phyloP scores from a whole-genome alignment of 2,797 vertebrate species.

The Girardinus metallicus region DNA sequence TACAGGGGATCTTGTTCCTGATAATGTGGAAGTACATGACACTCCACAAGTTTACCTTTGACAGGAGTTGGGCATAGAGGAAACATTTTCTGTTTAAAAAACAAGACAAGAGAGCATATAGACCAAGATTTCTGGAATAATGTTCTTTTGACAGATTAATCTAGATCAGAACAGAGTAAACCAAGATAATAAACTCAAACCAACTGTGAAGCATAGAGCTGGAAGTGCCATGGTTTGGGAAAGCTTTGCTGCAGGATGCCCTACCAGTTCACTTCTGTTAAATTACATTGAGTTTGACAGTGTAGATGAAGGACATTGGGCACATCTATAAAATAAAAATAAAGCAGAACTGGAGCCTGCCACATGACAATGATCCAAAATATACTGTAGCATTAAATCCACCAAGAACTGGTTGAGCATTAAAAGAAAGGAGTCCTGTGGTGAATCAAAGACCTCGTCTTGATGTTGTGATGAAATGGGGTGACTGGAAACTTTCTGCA shows the following conservation, averaged over 20 bases:
- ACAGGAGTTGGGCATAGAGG: background rate
- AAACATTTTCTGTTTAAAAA: background rate
- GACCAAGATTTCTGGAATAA: background rate
- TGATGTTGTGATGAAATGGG: background rate
- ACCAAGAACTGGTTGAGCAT: background rate
- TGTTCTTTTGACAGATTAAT: background rate
- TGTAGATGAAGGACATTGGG: background rate
- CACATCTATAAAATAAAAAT: background rate
- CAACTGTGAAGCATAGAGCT: background rate
- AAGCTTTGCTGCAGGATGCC: background rate
- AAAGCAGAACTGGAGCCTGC: background rate
- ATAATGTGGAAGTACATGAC: background rate
- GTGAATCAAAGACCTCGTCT: background rate
- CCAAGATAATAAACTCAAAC: background rate
- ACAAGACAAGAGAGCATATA: background rate
- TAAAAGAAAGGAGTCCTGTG: background rate
- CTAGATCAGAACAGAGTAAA: background rate
- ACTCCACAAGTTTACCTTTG: background rate
- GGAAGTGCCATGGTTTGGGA: background rate
- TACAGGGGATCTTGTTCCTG: background rate
- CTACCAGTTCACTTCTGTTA: background rate
- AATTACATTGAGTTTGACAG: background rate
- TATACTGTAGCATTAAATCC: background rate
- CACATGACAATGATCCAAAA: background rate
- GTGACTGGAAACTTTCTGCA: background rate